These are phyloP conservation scores for Rousettus leschenaultii DNA, from an alignment of 2,113 vertebrate species.

Conservation along the genomic window DNA sequence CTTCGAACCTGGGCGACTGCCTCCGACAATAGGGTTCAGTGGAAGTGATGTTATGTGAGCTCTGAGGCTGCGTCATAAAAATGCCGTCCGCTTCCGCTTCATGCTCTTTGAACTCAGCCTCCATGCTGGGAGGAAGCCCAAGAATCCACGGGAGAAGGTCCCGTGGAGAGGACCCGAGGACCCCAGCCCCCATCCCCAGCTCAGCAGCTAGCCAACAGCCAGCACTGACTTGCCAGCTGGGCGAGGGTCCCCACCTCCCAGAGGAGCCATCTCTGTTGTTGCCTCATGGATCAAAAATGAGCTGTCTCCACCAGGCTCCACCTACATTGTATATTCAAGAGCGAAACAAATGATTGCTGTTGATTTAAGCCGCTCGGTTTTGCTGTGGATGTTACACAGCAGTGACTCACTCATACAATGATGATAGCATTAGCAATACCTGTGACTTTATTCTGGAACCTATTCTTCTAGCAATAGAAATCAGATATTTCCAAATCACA, in stretches of 20 bases:
- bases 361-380: not conserved
- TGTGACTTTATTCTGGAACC: not conserved
- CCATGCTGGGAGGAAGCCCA: not conserved
- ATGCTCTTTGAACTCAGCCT: not conserved
- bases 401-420: not conserved
- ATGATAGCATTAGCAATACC: not conserved
- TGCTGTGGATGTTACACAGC: not conserved
- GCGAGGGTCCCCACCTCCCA: not conserved
- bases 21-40: not conserved
- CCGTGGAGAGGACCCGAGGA: not conserved
- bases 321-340: not conserved
- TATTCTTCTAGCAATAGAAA: not conserved
- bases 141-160: too few species aligned
- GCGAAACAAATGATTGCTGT: not conserved
- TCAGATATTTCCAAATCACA: not conserved
- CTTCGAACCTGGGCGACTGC: not conserved
- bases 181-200: not conserved
- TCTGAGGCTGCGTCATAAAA: not conserved
- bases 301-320: not conserved
- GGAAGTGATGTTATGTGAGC: not conserved
- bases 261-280: not conserved
- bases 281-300: not conserved
- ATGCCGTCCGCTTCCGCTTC: not conserved
- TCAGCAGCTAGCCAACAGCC: not conserved
- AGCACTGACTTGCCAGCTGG: not conserved